Evolutionary conservation across 2,113 vertebrate genomes (phyloP), one percentile per base, ranked within the genome.

Genomic region (Passer montanus): DNA sequence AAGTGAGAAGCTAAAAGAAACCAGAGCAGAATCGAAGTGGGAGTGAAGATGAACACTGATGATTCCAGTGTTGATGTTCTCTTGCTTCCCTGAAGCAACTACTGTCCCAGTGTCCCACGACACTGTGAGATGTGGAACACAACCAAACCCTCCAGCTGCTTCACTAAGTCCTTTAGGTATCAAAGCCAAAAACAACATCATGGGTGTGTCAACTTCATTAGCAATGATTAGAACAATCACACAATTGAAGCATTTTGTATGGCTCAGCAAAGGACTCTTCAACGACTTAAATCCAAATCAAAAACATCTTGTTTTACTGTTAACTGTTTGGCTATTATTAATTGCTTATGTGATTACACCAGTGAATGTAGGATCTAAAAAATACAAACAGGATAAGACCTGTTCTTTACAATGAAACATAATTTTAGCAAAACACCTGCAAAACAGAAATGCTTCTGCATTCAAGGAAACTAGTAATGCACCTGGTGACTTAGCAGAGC

Each of bases 111-210:
- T 46, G 85, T 92, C 85, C 73, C 52, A 52, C 3, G 18, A 80
- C 27, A 4, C 43, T 76, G 33, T 41, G 73, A 95, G 41, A 95
- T 60, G 60, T 75, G 79, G 76, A 92, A 90, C 76, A 64, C 60
- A 68, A 90, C 77, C 93, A 96, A 97, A 81, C 55, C 60, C 69
- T 95, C 60, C 73, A 90, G 86, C 43, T 7, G 1, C 75, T 86
- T 84, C 87, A 84, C 43, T 69, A 87, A 82, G 52, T 91, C 74
- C 56, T 93, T 69, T 89, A 96, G 91, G 87, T 96, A 82, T 69
- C 91, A 83, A 93, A 77, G 85, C 87, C 87, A 96, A 96, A 90
- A 96, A 26, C 75, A 87, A 68, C 64, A 82, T 46, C 55, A 84
- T 55, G 90, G 94, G 85, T 70, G 64, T 84, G 76, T 63, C 88